These are phyloP conservation scores for Micoletzkya japonica DNA, from an alignment of 2,888 invertebrate genomes.

Conservation along the genomic window DNA sequence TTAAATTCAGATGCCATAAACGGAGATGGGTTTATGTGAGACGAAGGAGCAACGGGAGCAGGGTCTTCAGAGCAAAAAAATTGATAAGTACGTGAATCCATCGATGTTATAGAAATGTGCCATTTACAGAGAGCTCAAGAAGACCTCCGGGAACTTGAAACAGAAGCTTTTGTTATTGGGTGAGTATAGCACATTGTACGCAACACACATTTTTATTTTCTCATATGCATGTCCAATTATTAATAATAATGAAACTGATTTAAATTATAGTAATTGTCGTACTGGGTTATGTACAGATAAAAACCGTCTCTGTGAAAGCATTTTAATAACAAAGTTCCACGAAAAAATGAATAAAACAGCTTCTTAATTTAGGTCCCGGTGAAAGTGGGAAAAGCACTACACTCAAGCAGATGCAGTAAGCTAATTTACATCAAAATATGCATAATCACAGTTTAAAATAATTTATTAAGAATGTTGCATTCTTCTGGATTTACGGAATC, in stretches of 20 bases:
- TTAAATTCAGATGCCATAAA: no score
- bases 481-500: constrained; percentile 43
- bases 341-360: no score
- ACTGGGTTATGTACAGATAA: no score
- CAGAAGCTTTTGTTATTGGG: constrained; percentile 18
- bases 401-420: constrained; percentile 52
- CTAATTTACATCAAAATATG: constrained; percentile 3
- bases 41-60: constrained; percentile 4
- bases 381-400: constrained; percentile 59
- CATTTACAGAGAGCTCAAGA: constrained; percentile 18
- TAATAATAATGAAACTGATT: background rate
- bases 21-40: constrained; percentile 22
- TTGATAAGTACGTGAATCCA: constrained; percentile 1
- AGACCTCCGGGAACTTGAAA: constrained; percentile 5
- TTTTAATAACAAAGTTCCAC: no score
- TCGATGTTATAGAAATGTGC: background rate
- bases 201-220: background rate
- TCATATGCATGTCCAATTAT: background rate
- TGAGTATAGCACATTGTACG: no score
- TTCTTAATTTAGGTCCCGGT: constrained; percentile 49
- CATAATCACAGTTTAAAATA: background rate
- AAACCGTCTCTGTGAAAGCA: no score
- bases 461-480: constrained; percentile 42
- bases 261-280: background rate
- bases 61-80: background rate